Evolutionary conservation across 2,113 vertebrate genomes (phyloP).

Genomic region (Fregata magnificens): DNA sequence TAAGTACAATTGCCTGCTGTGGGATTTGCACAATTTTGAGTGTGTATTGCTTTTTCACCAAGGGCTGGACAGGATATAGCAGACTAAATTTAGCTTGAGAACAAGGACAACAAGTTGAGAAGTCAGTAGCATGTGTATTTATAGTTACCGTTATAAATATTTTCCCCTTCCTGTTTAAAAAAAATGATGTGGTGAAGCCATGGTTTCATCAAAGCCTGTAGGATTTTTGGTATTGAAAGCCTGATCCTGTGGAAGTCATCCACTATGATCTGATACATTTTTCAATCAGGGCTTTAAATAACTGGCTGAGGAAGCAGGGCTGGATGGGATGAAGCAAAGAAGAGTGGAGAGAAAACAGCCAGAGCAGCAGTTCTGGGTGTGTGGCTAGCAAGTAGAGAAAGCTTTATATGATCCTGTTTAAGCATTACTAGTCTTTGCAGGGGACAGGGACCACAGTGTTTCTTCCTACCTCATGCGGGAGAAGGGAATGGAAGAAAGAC

Average conservation of each 20-base stretch:
- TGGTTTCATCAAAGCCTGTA: background rate
- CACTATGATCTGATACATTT: background rate
- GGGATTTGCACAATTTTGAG: background rate
- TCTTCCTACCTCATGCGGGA: background rate
- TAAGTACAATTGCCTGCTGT: background rate
- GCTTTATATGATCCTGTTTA: background rate
- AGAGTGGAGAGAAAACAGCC: background rate
- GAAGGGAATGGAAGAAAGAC: background rate
- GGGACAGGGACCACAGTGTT: background rate
- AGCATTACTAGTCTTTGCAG: background rate
- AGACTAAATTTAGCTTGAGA: conserved; percentile 49
- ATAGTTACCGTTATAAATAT: conserved; percentile 57
- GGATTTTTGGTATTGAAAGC: background rate
- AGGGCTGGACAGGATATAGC: conserved; percentile 16
- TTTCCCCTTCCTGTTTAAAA: background rate
- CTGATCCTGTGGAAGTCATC: background rate
- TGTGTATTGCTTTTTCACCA: background rate
- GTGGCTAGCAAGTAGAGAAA: background rate
- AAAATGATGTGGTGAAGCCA: background rate
- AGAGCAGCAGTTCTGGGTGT: background rate
- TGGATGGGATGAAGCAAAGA: background rate
- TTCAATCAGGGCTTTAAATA: conserved; percentile 11
- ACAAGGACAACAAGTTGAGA: conserved; percentile 48
- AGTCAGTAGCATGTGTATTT: conserved; percentile 44
- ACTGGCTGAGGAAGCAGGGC: background rate